Evolutionary conservation across 1,140 invertebrate genomes (phyloP), one percentile per base, ranked within the genome.

Genomic region (Kradibia gibbosae): DNA sequence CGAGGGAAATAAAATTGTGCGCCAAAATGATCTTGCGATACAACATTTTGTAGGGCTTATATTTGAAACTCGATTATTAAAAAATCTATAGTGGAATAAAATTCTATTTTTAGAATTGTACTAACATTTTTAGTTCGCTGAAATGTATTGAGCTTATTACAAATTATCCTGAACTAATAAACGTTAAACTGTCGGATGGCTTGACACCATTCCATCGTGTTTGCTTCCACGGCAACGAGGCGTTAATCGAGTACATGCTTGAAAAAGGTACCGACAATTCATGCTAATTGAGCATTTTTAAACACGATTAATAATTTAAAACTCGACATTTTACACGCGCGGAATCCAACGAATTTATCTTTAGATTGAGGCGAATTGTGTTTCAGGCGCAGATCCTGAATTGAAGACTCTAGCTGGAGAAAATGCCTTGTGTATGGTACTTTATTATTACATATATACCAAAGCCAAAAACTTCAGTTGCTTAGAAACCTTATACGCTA

Each of bases 161-260:
- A 57, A 72, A 83, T 55, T 86, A 82, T 74, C 87, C 87, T 11
- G 60, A 86, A 70, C 72, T 87, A 70, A 53, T 87, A 42, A 87
- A 87, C 72, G 72, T 84, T 17, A 84, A 80, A 73, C 60, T 55
- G 55, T 53, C 75, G 0, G 67, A 60, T n/a, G 86, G 85, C n/a
- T 45, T 84, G 22, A 87, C 87, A 45, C 84, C 87, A 28, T 87
- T 87, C 48, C 87, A 87, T 65, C 62, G 82, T 28, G 81, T 87
- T 31, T 87, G 87, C 78, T 83, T 81, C 22, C 65, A 84, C 20
- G 86, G 86, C 4, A 77, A 86, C 31, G 70, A 77, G 34, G 55
- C 48, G 53, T 80, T 87, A 79, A 81, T 87, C 28, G 48, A 83
- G 34, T 86, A 83, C 55, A 86, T 87, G 84, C 65, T 87, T 39